Evolutionary conservation across 2,113 vertebrate genomes (phyloP), one percentile per base, ranked within the genome.

Genomic region (Sorex araneus): DNA sequence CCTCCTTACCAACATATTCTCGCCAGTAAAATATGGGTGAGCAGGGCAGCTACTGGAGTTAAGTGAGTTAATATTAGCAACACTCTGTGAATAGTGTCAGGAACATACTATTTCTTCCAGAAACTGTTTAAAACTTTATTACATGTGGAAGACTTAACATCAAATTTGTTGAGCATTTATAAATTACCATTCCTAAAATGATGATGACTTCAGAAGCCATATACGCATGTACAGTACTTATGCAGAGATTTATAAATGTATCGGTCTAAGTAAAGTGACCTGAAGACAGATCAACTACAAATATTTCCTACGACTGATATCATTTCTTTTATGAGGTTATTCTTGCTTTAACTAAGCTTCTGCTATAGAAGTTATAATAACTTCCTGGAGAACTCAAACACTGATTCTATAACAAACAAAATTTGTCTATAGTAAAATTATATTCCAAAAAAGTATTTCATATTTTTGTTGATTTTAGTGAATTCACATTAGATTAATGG

Each of bases 401-500:
- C 25, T 77, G 63, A 80, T 85, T 93, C 70, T 84, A 94, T 73
- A 93, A 77, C 45, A 66, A 96, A 32, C 4, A 82, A 92, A 95
- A 87, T 19, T 36, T 84, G 34, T 27, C 67, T 90, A 95, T 45
- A 85, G 67, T 83, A 84, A 87, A 64, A 78, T 10, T 79, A 18
- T 8, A 93, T 57, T 88, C 47, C 2, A 28, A 10, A 15, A 85
- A 60, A 81, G 84, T 67, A 30, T 1, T 23, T 28, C 80, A 82
- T 0, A 66, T 11, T 90, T 69, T 74, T 69, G 18, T 28, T 92
- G 30, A 4, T 69, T 96, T 92, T 45, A 92, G 86, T 84, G 43
- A 83, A 85, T 43, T 73, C 11, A 81, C 70, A 79, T 60, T 69
- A 92, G 84, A 71, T 43, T 80, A 21, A 92, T 3, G 77, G 50